Conservation (phyloP, 2,888 invertebrate genomes). For the Drosophila sordidula region DNA sequence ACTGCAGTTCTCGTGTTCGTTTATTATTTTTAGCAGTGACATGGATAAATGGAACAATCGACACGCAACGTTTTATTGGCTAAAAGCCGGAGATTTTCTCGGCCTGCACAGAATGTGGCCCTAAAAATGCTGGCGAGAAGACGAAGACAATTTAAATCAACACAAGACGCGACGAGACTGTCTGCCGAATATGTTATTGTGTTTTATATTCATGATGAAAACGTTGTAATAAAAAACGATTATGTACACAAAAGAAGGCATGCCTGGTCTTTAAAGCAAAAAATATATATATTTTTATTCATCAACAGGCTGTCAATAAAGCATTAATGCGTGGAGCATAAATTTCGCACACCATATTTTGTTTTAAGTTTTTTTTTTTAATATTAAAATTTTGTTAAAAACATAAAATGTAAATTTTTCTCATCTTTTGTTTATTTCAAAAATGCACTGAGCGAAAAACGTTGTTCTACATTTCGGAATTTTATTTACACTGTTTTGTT, state of each 20-base stretch:
- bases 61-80: constrained; percentile 37
- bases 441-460: no score
- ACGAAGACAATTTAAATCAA: constrained; percentile 4
- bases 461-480: no score
- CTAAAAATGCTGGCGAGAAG: constrained; percentile 1
- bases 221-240: neutral
- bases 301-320: neutral
- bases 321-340: neutral
- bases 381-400: no score
- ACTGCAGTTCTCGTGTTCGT: constrained; percentile 57
- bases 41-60: constrained; percentile 52
- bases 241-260: no score
- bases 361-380: no score
- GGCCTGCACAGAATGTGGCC: constrained; percentile 15
- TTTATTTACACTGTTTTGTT: no score
- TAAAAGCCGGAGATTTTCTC: constrained; percentile 26
- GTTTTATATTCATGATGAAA: neutral
- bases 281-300: neutral
- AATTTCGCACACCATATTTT: no score
- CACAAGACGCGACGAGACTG: neutral
- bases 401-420: no score
- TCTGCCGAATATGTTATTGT: neutral
- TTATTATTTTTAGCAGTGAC: constrained; percentile 74
- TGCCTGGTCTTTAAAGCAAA: no score
- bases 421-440: no score